Conservation (phyloP, 2,797 vertebrate genomes). For the Etheostoma perlongum region DNA sequence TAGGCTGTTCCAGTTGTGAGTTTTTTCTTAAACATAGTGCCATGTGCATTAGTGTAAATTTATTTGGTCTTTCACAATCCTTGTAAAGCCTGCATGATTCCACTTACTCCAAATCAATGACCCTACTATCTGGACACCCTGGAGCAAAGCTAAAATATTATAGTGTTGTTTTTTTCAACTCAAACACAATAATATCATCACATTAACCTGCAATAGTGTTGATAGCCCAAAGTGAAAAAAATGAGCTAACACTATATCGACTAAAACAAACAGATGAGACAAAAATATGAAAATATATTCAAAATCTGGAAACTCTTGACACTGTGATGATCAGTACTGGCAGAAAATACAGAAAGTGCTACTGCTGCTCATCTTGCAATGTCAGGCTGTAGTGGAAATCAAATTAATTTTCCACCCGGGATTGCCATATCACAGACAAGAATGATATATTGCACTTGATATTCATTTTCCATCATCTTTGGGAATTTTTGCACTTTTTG, state of each 20-base stretch:
- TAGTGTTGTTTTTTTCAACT: background rate
- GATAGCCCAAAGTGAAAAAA: conserved; percentile 4
- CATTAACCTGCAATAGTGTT: conserved; percentile 1
- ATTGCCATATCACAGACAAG: conserved; percentile 81
- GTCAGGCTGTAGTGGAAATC: conserved; percentile 81
- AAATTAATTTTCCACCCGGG: conserved; percentile 83
- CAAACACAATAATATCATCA: background rate
- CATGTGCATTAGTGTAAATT: background rate
- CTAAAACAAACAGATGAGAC: conserved; percentile 26
- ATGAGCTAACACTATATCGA: background rate
- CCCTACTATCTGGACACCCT: background rate
- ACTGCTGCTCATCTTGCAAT: conserved; percentile 77
- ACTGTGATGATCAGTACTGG: conserved; percentile 61
- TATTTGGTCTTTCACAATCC: background rate
- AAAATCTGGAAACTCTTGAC: conserved; percentile 45
- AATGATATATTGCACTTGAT: conserved; percentile 86
- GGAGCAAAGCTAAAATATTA: background rate
- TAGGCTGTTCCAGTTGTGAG: background rate
- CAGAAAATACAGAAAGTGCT: conserved; percentile 58
- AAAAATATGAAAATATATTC: conserved; percentile 26
- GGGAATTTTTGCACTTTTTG: conserved; percentile 76
- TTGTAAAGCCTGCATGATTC: background rate
- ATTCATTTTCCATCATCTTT: conserved; percentile 84
- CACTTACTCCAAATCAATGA: background rate
- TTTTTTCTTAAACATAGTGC: background rate